Percentiles rank a stretch among this genome's conserved stretches.
These are phyloP conservation scores for Theocolax elegans DNA, from an alignment of 1,140 invertebrate species.

Conservation along the genomic window DNA sequence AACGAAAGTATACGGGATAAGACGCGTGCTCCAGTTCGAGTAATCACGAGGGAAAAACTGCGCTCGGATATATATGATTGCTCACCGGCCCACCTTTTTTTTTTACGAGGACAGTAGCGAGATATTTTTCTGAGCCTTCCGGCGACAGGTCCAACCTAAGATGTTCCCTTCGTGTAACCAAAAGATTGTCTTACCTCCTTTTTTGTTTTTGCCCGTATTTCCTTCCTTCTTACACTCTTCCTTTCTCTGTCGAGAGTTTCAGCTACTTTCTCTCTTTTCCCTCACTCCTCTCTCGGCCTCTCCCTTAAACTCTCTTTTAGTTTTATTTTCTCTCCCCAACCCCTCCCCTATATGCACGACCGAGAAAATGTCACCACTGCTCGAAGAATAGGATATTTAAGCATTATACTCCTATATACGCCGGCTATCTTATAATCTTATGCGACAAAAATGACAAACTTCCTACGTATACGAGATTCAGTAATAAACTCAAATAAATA, in stretches of 20 bases:
- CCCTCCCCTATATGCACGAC: background rate
- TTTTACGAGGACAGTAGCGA: background rate
- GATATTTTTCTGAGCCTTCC: slow-evolving; percentile 2
- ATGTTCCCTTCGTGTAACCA: background rate
- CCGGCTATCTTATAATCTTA: no score
- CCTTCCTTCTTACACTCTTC: background rate
- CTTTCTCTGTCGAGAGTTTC: background rate
- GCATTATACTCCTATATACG: no score
- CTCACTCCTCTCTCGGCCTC: background rate
- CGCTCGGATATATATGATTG: background rate
- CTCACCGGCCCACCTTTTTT: background rate
- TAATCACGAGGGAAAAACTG: no score
- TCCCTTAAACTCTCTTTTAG: background rate
- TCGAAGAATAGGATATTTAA: no score
- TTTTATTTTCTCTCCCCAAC: background rate
- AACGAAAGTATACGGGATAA: no score
- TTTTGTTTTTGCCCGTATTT: background rate
- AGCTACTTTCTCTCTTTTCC: background rate
- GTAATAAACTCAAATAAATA: no score
- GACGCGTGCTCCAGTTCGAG: background rate
- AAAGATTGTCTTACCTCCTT: background rate
- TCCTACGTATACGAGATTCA: no score
- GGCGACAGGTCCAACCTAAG: background rate
- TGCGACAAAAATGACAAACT: no score
- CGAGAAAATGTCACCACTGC: no score